Conservation (phyloP, 1,140 invertebrate genomes). For the Drosophila sturtevanti region DNA sequence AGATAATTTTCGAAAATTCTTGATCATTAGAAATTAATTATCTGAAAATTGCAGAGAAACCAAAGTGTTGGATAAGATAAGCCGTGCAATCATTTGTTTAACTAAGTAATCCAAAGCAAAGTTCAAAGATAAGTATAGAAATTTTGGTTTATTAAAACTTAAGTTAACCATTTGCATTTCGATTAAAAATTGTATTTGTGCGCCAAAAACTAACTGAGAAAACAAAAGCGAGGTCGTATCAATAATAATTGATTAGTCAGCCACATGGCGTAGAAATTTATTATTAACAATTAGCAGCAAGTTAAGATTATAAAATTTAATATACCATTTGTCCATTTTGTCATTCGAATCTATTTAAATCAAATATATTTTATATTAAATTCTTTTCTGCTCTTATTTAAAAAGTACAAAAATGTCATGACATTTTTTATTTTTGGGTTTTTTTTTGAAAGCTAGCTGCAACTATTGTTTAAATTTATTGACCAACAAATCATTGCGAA, state of each 20-base stretch:
- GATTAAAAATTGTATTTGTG: background rate
- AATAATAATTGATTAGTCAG: background rate
- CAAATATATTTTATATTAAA: background rate
- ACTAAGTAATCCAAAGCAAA: too few relatives aligned
- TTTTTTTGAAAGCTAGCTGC: background rate
- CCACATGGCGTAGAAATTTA: background rate
- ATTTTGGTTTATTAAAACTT: background rate
- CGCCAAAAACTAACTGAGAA: background rate
- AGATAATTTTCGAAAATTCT: too few relatives aligned
- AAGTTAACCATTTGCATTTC: background rate
- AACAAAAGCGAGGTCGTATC: background rate
- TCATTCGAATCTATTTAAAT: too few relatives aligned
- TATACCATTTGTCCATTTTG: too few relatives aligned
- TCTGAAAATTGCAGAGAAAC: too few relatives aligned
- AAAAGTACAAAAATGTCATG: background rate
- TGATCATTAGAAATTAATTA: too few relatives aligned
- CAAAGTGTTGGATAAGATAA: too few relatives aligned
- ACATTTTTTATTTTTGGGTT: too few relatives aligned
- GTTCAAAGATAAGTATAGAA: too few relatives aligned
- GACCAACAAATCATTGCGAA: conserved; percentile 9
- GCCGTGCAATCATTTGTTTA: too few relatives aligned
- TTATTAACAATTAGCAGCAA: background rate
- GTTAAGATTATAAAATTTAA: background rate
- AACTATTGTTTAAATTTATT: conserved; percentile 10
- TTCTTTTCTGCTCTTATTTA: background rate